phyloP scores from a whole-genome alignment of 2,113 vertebrate species.

The Amia ocellicauda region DNA sequence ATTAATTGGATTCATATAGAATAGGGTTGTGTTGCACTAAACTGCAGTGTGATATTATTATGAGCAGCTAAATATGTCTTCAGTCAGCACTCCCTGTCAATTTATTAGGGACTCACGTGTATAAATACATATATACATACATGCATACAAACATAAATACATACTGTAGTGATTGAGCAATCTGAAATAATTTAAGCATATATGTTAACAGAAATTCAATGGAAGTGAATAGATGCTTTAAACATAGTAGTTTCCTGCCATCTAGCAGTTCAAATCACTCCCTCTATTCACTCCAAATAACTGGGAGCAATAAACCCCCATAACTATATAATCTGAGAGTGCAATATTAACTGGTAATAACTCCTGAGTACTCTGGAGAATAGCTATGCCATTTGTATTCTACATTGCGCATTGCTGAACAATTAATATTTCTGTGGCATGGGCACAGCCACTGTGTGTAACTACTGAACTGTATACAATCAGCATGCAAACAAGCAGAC shows the following conservation, averaged over 20 bases:
- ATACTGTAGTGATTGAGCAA: too few species aligned
- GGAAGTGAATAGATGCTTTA: not conserved
- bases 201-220: too few species aligned
- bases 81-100: too few species aligned
- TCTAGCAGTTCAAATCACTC: not conserved
- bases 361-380: constrained; percentile 28
- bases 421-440: constrained; percentile 27
- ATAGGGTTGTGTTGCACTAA: too few species aligned
- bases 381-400: constrained; percentile 37
- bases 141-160: too few species aligned
- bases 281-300: not conserved
- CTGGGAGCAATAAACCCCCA: not conserved
- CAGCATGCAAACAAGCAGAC: constrained; percentile 1
- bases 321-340: not conserved
- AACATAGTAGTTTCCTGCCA: not conserved
- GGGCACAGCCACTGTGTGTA: constrained; percentile 27
- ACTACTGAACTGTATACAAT: constrained; percentile 34
- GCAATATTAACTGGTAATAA: constrained; percentile 5
- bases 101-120: too few species aligned
- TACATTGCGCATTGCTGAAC: constrained; percentile 28
- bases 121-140: too few species aligned
- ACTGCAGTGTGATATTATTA: too few species aligned
- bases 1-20: too few species aligned
- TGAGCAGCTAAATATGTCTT: too few species aligned
- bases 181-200: too few species aligned